Evolutionary conservation across 2,113 vertebrate genomes (phyloP), one percentile per base, ranked within the genome.

Genomic region (Phoenicopterus ruber): DNA sequence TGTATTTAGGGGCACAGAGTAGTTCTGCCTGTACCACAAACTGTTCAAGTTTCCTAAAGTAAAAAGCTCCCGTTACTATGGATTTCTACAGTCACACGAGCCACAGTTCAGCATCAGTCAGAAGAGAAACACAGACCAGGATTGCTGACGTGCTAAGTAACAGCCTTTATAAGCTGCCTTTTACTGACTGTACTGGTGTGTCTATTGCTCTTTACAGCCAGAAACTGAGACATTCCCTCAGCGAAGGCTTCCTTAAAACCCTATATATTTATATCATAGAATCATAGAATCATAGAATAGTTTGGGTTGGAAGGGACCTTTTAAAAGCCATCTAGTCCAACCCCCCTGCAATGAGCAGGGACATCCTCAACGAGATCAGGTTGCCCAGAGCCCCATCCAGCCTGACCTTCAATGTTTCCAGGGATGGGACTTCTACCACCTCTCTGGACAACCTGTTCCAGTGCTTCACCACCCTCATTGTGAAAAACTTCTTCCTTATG

Each of bases 71-170:
- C 34, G 7, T 40, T 54, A 29, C 28, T 65, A 32, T 7, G 14
- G 24, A 38, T 82, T 82, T 72, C 72, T 47, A 59, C 46, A 42
- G 29, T 46, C 38, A 25, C 16, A n/a, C 34, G 11, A 73, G 32
- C 14, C 8, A n/a, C 9, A 44, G 28, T 80, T 72, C 12, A 6
- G 4, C 17, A 42, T 42, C 47, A 31, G 34, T 52, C 26, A 59
- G 49, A 32, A 72, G 58, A 82, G 49, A 86, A 54, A n/a, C 32
- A n/a, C 5, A 66, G 24, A 22, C 6, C 0, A 0, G 2, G 44
- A 13, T 7, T 78, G 29, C 36, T 63, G 38, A 59, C 32, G n/a
- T 46, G n/a, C 9, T 63, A 32, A 59, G 19, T 28, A 49, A 21
- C 3, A 4, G 19, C 38, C 34, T 54, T 81, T n/a, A 17, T 32